A percentile compares a stretch with the other conserved stretches of the same genome.
phyloP scores from a whole-genome alignment of 2,113 vertebrate species.

The Stigmatopora argus region DNA sequence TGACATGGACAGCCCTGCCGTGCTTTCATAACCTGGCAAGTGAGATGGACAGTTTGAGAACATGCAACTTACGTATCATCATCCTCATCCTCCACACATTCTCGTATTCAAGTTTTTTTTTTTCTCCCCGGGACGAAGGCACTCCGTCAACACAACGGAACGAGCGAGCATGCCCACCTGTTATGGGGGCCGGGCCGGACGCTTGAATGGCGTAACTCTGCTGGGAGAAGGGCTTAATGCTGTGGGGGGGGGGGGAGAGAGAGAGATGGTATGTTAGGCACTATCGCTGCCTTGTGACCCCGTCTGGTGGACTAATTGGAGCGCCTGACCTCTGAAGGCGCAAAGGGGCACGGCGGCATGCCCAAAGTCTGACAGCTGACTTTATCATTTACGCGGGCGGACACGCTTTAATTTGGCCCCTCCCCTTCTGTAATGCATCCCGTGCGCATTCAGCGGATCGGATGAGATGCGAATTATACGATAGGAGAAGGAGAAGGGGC shows the following conservation, averaged over 20 bases:
- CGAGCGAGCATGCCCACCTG: slow-evolving; percentile 72
- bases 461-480: slow-evolving; percentile 19
- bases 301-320: slow-evolving; percentile 56
- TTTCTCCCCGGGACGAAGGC: slow-evolving; percentile 21
- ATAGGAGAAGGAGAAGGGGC: neutral
- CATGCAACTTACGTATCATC: slow-evolving; percentile 13
- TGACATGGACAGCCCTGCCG: slow-evolving; percentile 75
- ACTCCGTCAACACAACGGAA: slow-evolving; percentile 40
- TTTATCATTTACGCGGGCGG: slow-evolving; percentile 40
- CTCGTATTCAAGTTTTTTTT: slow-evolving; percentile 18
- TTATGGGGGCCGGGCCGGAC: slow-evolving; percentile 73
- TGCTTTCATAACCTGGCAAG: slow-evolving; percentile 80
- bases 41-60: slow-evolving; percentile 6
- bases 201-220: slow-evolving; percentile 85
- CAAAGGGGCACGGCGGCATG: slow-evolving; percentile 29
- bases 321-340: slow-evolving; percentile 42
- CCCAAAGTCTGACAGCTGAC: slow-evolving; percentile 49
- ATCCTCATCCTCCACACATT: slow-evolving; percentile 2
- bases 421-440: slow-evolving; percentile 28
- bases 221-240: slow-evolving; percentile 92
- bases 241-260: slow-evolving; percentile 58
- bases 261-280: slow-evolving; percentile 47
- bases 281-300: slow-evolving; percentile 38
- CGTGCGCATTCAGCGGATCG: slow-evolving; percentile 26
- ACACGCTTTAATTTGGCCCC: slow-evolving; percentile 36